Evolutionary conservation across 1,140 invertebrate genomes (phyloP), one percentile per base, ranked within the genome.

Genomic region (Anthonomus grandis): DNA sequence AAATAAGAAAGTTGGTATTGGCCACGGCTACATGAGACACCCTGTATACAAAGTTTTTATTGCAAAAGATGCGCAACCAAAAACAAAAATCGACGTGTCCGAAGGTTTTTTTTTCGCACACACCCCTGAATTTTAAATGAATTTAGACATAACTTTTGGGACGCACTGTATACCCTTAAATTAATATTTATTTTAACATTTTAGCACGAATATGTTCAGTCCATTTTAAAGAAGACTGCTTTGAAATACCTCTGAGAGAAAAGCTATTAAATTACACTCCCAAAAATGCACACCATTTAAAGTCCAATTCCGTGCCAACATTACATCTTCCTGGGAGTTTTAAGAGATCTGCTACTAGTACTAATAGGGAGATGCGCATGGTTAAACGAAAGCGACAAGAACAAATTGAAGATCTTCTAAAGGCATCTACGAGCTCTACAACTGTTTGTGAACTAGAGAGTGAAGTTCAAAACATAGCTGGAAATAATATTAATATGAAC

Each of bases 351-450:
- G 27, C 6, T n/a, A 31, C 6, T 31, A n/a, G 6, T 31, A n/a
- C 27, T 6, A n/a, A 31, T 8, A 6, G 27, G n/a, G 27, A 31
- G n/a, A 31, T n/a, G 27, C 27, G 37, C 17, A 12, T 39, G 37
- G 13, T 39, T 39, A 39, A 39, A 39, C 37, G 37, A 39, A 39
- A 39, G 17, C 37, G 37, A 6, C 37, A 39, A 39, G 37, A 9
- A 17, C 10, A 39, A 39, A 15, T 39, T 39, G 5, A 39, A 15
- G 17, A 39, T 13, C 10, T 39, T 39, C 15, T 39, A 15, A 39
- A 17, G 9, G 9, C 37, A 12, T 12, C 37, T 39, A 39, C 37
- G 37, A n/a, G n/a, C n/a, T n/a, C n/a, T n/a, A n/a, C n/a, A n/a
- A 17, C 37, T 39, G 13, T 39, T 39, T 39, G 13, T 13, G 13